Evolutionary conservation across 2,888 invertebrate species (phyloP).

Genomic region (Frankliniella intonsa): DNA sequence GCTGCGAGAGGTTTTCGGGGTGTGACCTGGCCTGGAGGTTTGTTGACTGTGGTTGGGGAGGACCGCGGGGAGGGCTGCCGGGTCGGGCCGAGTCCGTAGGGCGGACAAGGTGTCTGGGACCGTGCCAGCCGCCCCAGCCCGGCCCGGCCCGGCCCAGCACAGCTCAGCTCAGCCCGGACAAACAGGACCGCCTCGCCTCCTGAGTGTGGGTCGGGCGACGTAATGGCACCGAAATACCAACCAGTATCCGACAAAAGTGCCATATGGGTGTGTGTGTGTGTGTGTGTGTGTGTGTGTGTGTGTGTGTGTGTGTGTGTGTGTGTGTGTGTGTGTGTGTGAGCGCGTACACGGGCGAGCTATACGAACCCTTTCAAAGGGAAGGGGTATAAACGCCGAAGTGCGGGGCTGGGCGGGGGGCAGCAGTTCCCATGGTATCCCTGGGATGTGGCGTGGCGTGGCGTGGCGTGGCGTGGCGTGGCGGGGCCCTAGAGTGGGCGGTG

Average conservation of each 20-base stretch:
- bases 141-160: background rate
- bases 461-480: background rate
- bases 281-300: no score
- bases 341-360: background rate
- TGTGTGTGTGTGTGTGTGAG: no score
- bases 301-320: no score
- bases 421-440: no score
- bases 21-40: constrained; percentile 5
- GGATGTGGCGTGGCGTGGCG: no score
- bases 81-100: background rate
- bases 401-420: no score
- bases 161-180: background rate
- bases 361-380: no score
- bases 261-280: no score
- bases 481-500: background rate
- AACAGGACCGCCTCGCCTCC: background rate
- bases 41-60: background rate
- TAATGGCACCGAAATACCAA: background rate
- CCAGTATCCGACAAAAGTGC: background rate
- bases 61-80: background rate
- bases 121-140: constrained; percentile 31
- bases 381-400: no score
- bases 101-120: constrained; percentile 27
- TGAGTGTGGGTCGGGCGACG: constrained; percentile 19
- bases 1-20: background rate